Evolutionary conservation across 2,888 invertebrate genomes (phyloP).

Genomic region (Embidobia sp.): DNA sequence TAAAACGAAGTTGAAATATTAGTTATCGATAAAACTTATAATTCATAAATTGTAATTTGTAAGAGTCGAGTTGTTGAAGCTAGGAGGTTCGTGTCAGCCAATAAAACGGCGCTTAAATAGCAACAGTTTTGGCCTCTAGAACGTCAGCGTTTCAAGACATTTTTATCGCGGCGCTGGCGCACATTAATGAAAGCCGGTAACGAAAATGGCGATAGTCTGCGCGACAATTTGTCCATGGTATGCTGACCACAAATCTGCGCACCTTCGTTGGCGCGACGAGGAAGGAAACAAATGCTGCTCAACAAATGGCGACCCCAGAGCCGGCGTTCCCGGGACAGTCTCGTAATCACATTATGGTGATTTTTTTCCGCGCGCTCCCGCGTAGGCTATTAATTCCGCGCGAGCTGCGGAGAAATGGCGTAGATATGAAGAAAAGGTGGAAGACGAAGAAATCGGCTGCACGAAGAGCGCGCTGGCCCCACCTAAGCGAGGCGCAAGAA

Average conservation of each 20-base stretch:
- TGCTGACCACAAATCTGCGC: slow-evolving; percentile 12
- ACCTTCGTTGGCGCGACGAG: slow-evolving; percentile 24
- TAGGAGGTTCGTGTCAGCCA: no score
- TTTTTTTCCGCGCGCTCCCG: slow-evolving; percentile 75
- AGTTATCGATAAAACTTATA: no score
- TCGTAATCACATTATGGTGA: slow-evolving; percentile 79
- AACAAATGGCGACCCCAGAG: slow-evolving; percentile 54
- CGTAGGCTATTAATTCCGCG: slow-evolving; percentile 80
- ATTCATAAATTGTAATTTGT: no score
- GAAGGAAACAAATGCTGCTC: slow-evolving; percentile 21
- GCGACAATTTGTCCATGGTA: slow-evolving; percentile 30
- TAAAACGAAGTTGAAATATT: no score
- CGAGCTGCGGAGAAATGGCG: slow-evolving; percentile 58
- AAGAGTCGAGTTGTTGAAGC: no score
- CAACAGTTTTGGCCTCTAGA: no score
- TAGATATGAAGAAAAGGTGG: slow-evolving; percentile 55
- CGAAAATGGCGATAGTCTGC: slow-evolving; percentile 12
- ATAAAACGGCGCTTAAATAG: no score
- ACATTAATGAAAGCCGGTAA: slow-evolving; percentile 11
- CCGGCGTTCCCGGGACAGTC: slow-evolving; percentile 76
- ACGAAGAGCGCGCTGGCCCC: slow-evolving; percentile 67
- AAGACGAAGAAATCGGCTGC: slow-evolving; percentile 37
- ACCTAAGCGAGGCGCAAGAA: slow-evolving; percentile 74
- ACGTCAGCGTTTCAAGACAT: no score
- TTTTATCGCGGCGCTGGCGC: no score